These are phyloP conservation scores for Sicus ferrugineus DNA, from an alignment of 2,888 invertebrate genomes.

Conservation along the genomic window DNA sequence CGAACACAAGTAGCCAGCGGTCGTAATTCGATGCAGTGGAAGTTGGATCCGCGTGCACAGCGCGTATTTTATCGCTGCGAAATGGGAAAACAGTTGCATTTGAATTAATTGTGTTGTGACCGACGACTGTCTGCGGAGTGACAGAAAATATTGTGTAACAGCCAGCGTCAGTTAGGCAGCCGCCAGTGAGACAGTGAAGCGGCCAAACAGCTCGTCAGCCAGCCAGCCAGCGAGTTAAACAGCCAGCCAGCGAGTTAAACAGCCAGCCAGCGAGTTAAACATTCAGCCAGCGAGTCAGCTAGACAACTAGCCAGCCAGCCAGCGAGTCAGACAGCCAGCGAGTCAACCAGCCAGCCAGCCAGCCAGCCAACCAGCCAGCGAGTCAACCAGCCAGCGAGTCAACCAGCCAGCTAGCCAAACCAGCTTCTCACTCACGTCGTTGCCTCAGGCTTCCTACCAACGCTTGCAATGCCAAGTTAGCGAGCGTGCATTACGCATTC, in stretches of 20 bases:
- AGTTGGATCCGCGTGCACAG: neutral
- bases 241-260: no score
- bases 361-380: no score
- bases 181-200: neutral
- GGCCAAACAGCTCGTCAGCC: no score
- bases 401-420: neutral
- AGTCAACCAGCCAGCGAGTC: no score
- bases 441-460: neutral
- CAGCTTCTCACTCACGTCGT: neutral
- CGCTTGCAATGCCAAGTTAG: conserved; percentile 24
- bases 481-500: conserved; percentile 23
- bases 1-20: neutral
- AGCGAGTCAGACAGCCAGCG: no score
- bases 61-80: neutral
- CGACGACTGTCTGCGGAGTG: conserved; percentile 13
- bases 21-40: neutral
- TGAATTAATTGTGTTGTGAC: conserved; percentile 27
- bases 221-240: no score
- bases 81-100: conserved; percentile 24
- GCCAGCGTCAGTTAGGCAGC: neutral
- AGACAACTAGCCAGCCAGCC: no score
- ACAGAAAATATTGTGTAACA: conserved; percentile 25
- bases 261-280: no score
- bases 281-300: no score
- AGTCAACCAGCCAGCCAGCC: no score